These are phyloP conservation scores for Boleophthalmus pectinirostris DNA, from an alignment of 2,113 vertebrate genomes.

Conservation along the genomic window DNA sequence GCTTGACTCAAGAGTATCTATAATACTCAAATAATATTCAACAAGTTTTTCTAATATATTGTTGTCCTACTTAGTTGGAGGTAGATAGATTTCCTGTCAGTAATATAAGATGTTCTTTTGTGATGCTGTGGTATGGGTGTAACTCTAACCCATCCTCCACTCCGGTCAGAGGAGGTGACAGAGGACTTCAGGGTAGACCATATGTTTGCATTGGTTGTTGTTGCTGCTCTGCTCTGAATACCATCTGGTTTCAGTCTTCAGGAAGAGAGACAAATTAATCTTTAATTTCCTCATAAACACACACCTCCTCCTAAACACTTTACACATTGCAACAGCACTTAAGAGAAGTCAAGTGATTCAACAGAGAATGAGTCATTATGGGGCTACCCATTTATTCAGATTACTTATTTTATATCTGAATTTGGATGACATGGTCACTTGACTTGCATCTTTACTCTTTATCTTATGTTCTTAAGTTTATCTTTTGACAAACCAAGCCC, in stretches of 20 bases:
- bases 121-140: conserved; percentile 21
- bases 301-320: neutral
- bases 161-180: neutral
- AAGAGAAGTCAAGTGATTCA: conserved; percentile 16
- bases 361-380: neutral
- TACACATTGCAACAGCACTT: neutral
- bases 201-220: conserved; percentile 19
- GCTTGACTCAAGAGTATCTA: neutral
- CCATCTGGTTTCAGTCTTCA: neutral
- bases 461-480: neutral
- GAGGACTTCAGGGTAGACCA: neutral
- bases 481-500: neutral
- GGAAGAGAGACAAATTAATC: conserved; percentile 17
- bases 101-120: neutral
- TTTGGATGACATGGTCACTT: neutral
- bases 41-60: neutral
- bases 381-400: neutral
- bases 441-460: neutral
- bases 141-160: conserved; percentile 9
- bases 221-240: neutral
- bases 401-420: neutral
- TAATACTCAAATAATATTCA: neutral
- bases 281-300: neutral
- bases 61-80: neutral
- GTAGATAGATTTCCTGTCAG: neutral